Evolutionary conservation across 2,888 invertebrate genomes (phyloP), one percentile per base, ranked within the genome.

Genomic region (Xylota segnis): DNA sequence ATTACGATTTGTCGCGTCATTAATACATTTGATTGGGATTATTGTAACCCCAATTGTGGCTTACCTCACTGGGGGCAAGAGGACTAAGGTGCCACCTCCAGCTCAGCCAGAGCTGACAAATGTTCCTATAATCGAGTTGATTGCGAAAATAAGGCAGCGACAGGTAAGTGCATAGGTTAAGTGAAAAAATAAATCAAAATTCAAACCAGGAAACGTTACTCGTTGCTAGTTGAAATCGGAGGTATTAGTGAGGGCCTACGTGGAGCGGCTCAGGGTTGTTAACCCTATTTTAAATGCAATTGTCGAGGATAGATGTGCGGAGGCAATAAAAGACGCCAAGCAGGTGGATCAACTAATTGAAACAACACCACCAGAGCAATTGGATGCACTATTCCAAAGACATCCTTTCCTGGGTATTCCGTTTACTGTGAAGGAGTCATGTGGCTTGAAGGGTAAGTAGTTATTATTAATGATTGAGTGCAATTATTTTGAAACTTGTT

Each of bases 341-440:
- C 90, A 90, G 5, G 93, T 94, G 0, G 96, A 96, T 91, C 88
- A 90, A 18, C 77, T 90, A 0, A 90, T 91, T 29, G 72, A 83
- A 3, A 88, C 90, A 10, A 83, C 87, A 6, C 72, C 83, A 4
- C 52, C 79, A 0, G 76, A 71, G 7, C 79, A 89, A 27, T 59
- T 89, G 50, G 43, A 88, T 0, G 61, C 72, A 29, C 88, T 91
- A 2, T 91, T 89, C 54, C 40, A 90, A 2, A 92, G 93, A 16
- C 93, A 94, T 87, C 97, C 97, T 0, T 92, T 97, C 68, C 92
- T 97, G 0, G 97, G 97, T 0, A 94, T 97, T 16, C 97, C 97
- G 0, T 93, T 97, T 54, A 96, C 97, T 2, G 95, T 96, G 0
- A 97, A 97, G 90, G 97, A 97, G 91, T 95, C 96, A 88, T 96